Evolutionary conservation across 1,140 invertebrate genomes (phyloP), one percentile per base, ranked within the genome.

Genomic region (Ladona fulva): DNA sequence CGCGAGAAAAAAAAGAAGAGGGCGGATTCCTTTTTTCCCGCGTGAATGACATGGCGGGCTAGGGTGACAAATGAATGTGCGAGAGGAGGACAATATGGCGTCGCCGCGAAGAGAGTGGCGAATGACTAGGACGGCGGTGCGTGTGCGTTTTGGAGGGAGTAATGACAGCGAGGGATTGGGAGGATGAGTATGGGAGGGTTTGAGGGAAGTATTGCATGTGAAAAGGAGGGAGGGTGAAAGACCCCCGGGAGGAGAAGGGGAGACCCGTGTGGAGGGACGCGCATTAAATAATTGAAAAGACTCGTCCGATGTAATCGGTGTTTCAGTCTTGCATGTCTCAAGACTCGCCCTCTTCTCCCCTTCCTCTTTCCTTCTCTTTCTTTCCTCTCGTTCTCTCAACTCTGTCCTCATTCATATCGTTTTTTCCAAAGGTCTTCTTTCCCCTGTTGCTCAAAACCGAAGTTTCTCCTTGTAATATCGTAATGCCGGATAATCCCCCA

Each of bases 281-380:
- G 14, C 52, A 66, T 66, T 66, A 66, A 66, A 66, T 66, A 66
- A 66, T 66, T 66, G 52, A 66, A 66, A 66, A 66, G 52, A 66
- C 52, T 66, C 52, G 52, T 66, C 52, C 52, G 52, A 66, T 66
- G 52, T 66, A 66, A 66, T 66, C 52, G 52, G 16, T 66, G 52
- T 66, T 66, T 66, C 52, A 12, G 52, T 6, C 3, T 37, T 22
- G 52, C 52, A 66, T 66, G 52, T 66, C 52, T 66, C 52, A 66
- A 66, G 52, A 66, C n/a, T n/a, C n/a, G n/a, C n/a, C 52, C 52
- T 22, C 52, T 16, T 22, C 12, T 16, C 12, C 52, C 52, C 14
- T 10, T n/a, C n/a, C n/a, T 52, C 44, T 52, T 52, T 19, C 44
- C 44, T 52, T 19, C 44, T 19, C 44, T 11, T 11, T 11, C 44